Conservation (phyloP, 2,113 vertebrate species). For the Hemibagrus wyckioides region DNA sequence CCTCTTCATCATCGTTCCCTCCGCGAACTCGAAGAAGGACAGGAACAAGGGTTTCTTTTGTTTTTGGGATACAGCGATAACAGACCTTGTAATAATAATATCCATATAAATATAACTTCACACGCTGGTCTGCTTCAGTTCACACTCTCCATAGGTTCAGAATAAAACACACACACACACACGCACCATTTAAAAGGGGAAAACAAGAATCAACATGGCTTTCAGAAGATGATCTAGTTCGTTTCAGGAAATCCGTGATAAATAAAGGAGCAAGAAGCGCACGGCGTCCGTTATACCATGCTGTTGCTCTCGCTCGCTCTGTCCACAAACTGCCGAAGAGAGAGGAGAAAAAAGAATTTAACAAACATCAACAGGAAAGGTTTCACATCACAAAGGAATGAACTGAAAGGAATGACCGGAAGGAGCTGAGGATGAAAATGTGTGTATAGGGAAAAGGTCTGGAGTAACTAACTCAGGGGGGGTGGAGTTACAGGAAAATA, state of each 20-base stretch:
- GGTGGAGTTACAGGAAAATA: not conserved
- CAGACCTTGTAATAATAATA: not conserved
- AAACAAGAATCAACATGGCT: slow-evolving; percentile 23
- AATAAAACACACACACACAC: not conserved
- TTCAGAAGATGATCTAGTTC: slow-evolving; percentile 31
- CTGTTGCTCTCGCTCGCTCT: slow-evolving; percentile 94
- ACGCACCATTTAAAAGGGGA: not conserved
- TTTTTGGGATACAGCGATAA: not conserved
- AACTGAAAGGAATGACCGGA: not conserved
- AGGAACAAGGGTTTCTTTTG: not conserved
- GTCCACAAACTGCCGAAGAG: slow-evolving; percentile 86
- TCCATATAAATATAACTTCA: not conserved
- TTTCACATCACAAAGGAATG: not conserved
- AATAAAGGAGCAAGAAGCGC: slow-evolving; percentile 50
- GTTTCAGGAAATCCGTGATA: slow-evolving; percentile 57
- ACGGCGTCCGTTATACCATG: slow-evolving; percentile 88
- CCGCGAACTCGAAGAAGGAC: not conserved
- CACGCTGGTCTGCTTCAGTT: not conserved
- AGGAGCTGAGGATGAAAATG: not conserved
- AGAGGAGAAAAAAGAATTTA: slow-evolving; percentile 13
- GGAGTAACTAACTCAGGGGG: not conserved
- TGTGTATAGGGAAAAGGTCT: too few species aligned
- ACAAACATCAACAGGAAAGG: not conserved
- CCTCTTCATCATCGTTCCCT: not conserved
- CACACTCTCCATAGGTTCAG: not conserved